These are phyloP conservation scores for Pristionchus fissidentatus DNA, from an alignment of 2,888 invertebrate species.

Conservation along the genomic window DNA sequence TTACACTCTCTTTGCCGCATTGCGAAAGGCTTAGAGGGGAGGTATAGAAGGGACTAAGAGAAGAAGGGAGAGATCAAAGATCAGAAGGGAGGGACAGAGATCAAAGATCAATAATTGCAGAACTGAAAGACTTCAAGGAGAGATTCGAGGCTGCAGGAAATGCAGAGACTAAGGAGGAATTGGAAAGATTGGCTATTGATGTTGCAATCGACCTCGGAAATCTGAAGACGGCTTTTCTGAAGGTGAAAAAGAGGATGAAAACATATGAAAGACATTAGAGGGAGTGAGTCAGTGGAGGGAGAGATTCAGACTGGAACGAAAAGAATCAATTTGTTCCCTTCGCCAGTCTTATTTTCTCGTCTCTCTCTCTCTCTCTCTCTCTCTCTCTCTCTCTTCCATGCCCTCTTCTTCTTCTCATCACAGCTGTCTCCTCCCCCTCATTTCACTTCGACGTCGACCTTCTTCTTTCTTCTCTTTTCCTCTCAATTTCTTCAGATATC, in stretches of 20 bases:
- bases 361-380: slow-evolving; percentile 37
- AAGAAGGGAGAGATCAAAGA: neutral
- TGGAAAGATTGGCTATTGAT: slow-evolving; percentile 63
- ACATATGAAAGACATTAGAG: neutral
- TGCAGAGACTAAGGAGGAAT: slow-evolving; percentile 47
- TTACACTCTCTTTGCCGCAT: neutral
- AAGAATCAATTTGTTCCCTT: neutral
- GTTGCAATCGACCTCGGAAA: slow-evolving; percentile 71
- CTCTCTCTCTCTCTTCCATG: slow-evolving; percentile 41
- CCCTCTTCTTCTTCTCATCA: neutral
- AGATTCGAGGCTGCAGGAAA: slow-evolving; percentile 71
- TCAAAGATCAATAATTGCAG: slow-evolving; percentile 54
- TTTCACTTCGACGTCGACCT: neutral
- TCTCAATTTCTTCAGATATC: neutral
- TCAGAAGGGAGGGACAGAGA: neutral
- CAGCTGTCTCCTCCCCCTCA: slow-evolving; percentile 40
- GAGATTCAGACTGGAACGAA: neutral
- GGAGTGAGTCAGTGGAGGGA: neutral
- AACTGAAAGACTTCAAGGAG: slow-evolving; percentile 73
- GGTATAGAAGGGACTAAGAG: no score
- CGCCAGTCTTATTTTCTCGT: no score
- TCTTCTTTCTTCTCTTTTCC: neutral
- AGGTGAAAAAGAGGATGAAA: slow-evolving; percentile 55
- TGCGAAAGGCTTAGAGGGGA: neutral
- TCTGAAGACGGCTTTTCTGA: slow-evolving; percentile 73